Evolutionary conservation across 2,888 invertebrate genomes (phyloP).

Genomic region (Ormyrus pomaceus): DNA sequence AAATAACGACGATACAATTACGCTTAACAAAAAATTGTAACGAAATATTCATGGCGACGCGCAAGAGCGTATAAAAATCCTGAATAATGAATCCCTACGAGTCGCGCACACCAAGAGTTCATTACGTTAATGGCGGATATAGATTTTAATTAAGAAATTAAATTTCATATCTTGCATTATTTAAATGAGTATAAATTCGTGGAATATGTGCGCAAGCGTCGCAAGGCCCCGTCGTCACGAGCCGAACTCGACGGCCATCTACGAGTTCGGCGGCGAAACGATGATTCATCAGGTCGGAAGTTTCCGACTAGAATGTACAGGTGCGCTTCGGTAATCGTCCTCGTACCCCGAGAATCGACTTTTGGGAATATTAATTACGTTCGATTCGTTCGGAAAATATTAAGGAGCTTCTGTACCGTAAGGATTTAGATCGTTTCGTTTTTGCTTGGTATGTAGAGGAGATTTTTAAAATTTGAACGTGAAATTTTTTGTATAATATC

Average conservation of each 20-base stretch:
- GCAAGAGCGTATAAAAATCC: too few species aligned
- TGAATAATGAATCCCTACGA: background rate
- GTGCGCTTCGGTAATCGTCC: constrained; percentile 20
- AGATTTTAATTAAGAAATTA: constrained; percentile 38
- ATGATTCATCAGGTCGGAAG: constrained; percentile 47
- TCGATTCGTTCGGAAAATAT: too few species aligned
- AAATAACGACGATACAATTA: too few species aligned
- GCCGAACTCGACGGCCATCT: background rate
- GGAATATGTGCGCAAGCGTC: background rate
- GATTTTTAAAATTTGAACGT: too few species aligned
- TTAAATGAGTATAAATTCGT: constrained; percentile 35
- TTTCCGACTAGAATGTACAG: constrained; percentile 19
- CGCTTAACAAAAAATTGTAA: too few species aligned
- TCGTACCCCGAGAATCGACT: background rate
- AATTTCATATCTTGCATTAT: constrained; percentile 46
- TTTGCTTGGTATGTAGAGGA: too few species aligned
- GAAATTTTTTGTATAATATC: too few species aligned
- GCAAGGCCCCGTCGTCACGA: background rate
- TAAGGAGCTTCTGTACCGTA: too few species aligned
- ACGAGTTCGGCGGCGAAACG: constrained; percentile 15
- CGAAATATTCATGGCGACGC: too few species aligned
- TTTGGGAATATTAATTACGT: background rate
- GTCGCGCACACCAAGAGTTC: background rate
- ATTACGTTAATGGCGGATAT: constrained; percentile 9
- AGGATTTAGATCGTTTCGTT: too few species aligned